A percentile compares a stretch with the other conserved stretches of the same genome.
These are phyloP conservation scores for Eudasyphora cyanicolor DNA, from an alignment of 2,888 invertebrate genomes.

Conservation along the genomic window DNA sequence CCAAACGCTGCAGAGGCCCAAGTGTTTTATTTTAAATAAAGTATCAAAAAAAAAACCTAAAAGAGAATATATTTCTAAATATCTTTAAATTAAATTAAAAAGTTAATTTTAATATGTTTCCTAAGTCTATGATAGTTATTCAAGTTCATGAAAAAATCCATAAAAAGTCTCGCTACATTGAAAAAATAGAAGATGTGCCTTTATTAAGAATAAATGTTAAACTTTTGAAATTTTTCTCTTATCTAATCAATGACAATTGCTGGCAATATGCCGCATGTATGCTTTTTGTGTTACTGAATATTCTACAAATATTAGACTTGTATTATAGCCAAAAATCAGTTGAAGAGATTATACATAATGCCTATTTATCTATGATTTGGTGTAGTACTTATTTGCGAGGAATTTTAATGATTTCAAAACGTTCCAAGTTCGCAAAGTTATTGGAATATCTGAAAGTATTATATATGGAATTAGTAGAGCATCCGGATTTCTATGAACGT, in stretches of 20 bases:
- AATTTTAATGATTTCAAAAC: conserved; percentile 67
- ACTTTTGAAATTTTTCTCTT: conserved; percentile 73
- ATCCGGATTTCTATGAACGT: conserved; percentile 61
- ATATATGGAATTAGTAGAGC: conserved; percentile 69
- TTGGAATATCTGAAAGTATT: conserved; percentile 66
- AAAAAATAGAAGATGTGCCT: conserved; percentile 69
- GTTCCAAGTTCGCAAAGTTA: conserved; percentile 69
- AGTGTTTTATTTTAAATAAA: too few relatives aligned
- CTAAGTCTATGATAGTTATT: too few relatives aligned
- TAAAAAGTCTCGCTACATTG: background rate
- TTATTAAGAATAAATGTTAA: conserved; percentile 70
- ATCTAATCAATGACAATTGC: conserved; percentile 73
- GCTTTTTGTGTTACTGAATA: conserved; percentile 68
- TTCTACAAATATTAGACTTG: conserved; percentile 70
- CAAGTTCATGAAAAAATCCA: too few relatives aligned
- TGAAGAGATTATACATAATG: conserved; percentile 70
- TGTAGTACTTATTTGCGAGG: conserved; percentile 70
- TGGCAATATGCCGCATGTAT: conserved; percentile 71
- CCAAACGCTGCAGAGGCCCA: too few relatives aligned
- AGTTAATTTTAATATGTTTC: too few relatives aligned
- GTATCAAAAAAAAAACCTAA: too few relatives aligned
- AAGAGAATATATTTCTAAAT: too few relatives aligned
- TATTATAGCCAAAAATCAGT: conserved; percentile 69
- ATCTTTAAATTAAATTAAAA: too few relatives aligned
- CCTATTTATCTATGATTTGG: conserved; percentile 71